A percentile compares a stretch with the other conserved stretches of the same genome.
Conservation (phyloP, 1,140 invertebrate genomes). For the Neuroterus valhalla region DNA sequence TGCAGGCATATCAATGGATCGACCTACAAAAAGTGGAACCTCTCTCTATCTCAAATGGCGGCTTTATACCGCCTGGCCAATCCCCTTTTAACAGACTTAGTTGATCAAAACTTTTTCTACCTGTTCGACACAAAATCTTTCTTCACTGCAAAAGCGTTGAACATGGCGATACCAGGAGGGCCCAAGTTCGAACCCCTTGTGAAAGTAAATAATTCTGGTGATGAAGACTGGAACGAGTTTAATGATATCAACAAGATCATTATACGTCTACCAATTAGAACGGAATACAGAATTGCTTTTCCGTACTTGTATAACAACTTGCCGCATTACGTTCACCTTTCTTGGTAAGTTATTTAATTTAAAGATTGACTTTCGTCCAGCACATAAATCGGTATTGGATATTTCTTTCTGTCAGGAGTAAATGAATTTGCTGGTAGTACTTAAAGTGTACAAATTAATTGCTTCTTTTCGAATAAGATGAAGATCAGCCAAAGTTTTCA, state of each 20-base stretch:
- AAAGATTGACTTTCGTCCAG: constrained; percentile 71
- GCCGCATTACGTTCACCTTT: constrained; percentile 95
- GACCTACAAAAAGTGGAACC: constrained; percentile 97
- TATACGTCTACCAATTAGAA: constrained; percentile 97
- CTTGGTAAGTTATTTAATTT: constrained; percentile 84
- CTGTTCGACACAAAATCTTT: constrained; percentile 99
- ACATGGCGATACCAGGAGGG: constrained; percentile 99
- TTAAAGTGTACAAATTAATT: constrained; percentile 51
- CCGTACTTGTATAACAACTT: constrained; percentile 99
- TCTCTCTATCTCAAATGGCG: constrained; percentile 97
- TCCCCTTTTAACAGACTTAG: constrained; percentile 98
- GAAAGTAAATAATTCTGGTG: constrained; percentile 96
- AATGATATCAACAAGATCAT: constrained; percentile 99
- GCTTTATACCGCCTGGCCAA: constrained; percentile 98
- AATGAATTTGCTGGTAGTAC: constrained; percentile 73
- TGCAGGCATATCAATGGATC: constrained; percentile 96
- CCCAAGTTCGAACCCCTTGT: constrained; percentile 99
- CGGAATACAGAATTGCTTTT: constrained; percentile 99
- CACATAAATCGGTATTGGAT: constrained; percentile 72
- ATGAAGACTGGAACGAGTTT: constrained; percentile 99
- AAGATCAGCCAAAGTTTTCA: background rate
- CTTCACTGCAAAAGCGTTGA: constrained; percentile 99
- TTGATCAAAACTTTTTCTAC: constrained; percentile 99
- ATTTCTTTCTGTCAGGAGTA: constrained; percentile 71
- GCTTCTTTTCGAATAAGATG: background rate